Conservation (phyloP, 1,140 invertebrate genomes). For the Pogonognathellus flavescens region DNA sequence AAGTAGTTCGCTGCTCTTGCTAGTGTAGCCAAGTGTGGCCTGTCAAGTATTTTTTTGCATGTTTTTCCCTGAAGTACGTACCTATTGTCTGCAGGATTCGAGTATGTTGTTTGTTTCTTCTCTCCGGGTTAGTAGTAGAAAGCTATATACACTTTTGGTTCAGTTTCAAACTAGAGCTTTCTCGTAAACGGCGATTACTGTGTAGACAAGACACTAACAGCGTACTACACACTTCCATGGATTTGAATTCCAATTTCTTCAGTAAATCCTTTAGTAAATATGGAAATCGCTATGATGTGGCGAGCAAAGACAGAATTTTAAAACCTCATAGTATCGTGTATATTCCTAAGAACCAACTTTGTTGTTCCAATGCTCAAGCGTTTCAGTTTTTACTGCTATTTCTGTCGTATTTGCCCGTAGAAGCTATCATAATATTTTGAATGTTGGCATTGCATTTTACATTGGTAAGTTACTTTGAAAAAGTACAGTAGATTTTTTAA, state of each 20-base stretch:
- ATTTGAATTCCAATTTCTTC: slow-evolving; percentile 44
- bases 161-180: slow-evolving; percentile 27
- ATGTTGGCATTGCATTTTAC: too few species aligned
- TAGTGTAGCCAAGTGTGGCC: not conserved
- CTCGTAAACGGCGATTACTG: slow-evolving; percentile 31
- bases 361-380: not conserved
- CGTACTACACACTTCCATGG: not conserved
- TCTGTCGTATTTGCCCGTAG: too few species aligned
- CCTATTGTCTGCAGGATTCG: not conserved
- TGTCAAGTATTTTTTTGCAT: slow-evolving; percentile 21
- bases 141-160: not conserved
- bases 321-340: not conserved
- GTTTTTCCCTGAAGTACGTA: not conserved
- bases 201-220: slow-evolving; percentile 27
- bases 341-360: not conserved
- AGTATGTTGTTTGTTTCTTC: not conserved
- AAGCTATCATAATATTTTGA: too few species aligned
- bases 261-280: slow-evolving; percentile 33
- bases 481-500: too few species aligned
- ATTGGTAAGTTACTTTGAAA: too few species aligned
- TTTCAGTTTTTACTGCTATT: too few species aligned
- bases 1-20: slow-evolving; percentile 28
- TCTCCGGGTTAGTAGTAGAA: not conserved
- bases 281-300: slow-evolving; percentile 23
- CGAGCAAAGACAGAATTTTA: not conserved